A percentile compares a stretch with the other conserved stretches of the same genome.
phyloP scores from a whole-genome alignment of 2,888 invertebrate species.

The Noctua comes region DNA sequence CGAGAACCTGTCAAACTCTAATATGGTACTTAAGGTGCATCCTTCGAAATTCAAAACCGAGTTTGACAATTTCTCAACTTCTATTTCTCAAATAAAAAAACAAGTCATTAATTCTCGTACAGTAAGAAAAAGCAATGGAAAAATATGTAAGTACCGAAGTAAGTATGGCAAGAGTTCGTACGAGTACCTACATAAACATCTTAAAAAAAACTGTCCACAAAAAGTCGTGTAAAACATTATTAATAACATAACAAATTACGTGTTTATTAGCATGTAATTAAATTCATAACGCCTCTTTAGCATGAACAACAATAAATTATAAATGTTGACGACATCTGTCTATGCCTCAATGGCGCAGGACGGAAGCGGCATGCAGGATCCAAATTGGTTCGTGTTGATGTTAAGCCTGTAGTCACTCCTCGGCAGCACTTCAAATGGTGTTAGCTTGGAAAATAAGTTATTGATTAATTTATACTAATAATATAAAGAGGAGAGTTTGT shows the following conservation, averaged over 20 bases:
- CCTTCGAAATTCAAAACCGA: neutral
- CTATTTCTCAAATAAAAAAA: neutral
- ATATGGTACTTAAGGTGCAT: neutral
- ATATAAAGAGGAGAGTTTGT: neutral
- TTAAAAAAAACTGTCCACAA: neutral
- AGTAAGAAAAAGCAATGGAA: neutral
- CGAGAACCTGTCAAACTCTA: neutral
- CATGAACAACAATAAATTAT: constrained; percentile 32
- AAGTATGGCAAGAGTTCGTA: neutral
- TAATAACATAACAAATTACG: constrained; percentile 5
- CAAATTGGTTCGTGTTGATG: constrained; percentile 77
- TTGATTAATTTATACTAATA: constrained; percentile 6
- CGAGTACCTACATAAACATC: neutral
- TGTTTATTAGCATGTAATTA: constrained; percentile 38
- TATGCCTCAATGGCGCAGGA: constrained; percentile 66
- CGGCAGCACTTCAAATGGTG: constrained; percentile 47
- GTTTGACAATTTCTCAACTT: neutral
- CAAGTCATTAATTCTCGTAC: neutral
- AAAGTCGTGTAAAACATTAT: neutral
- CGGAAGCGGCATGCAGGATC: constrained; percentile 82
- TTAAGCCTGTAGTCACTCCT: constrained; percentile 60
- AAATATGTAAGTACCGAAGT: neutral
- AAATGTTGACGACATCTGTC: constrained; percentile 73
- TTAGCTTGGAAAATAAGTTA: constrained; percentile 29
- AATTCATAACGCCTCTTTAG: constrained; percentile 25